Percentiles rank a stretch among this genome's conserved stretches.
phyloP scores from a whole-genome alignment of 2,888 invertebrate species.

The Lithophane semibrunnea region DNA sequence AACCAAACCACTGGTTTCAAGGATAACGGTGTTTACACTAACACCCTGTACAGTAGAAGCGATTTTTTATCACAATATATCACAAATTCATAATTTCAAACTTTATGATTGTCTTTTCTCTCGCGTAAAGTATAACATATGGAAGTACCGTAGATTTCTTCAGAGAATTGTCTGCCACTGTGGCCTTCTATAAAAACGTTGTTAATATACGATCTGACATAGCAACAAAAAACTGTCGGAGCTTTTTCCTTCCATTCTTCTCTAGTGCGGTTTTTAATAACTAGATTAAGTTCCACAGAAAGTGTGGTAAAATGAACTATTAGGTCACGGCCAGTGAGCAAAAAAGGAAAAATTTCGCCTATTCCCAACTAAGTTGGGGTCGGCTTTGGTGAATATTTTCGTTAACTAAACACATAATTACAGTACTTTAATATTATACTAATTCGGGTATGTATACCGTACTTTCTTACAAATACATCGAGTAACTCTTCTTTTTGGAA shows the following conservation, averaged over 20 bases:
- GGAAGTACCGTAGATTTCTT: constrained; percentile 18
- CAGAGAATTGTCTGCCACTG: constrained; percentile 1
- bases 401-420: background rate
- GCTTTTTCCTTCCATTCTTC: background rate
- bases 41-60: too few relatives aligned
- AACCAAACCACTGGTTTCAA: too few relatives aligned
- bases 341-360: background rate
- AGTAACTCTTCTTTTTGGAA: background rate
- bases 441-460: background rate
- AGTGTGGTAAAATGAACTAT: background rate
- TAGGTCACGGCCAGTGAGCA: background rate
- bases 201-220: constrained; percentile 12
- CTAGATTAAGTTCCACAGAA: background rate
- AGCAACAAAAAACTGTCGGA: background rate
- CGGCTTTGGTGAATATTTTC: background rate
- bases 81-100: constrained; percentile 32
- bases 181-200: constrained; percentile 6
- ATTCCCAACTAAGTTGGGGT: background rate
- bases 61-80: too few relatives aligned
- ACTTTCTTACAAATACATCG: background rate
- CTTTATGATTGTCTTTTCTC: constrained; percentile 20
- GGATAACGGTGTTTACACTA: too few relatives aligned
- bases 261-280: background rate
- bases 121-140: background rate
- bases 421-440: background rate